Conservation (phyloP, 2,888 invertebrate genomes). For the Lucinisca nassula region DNA sequence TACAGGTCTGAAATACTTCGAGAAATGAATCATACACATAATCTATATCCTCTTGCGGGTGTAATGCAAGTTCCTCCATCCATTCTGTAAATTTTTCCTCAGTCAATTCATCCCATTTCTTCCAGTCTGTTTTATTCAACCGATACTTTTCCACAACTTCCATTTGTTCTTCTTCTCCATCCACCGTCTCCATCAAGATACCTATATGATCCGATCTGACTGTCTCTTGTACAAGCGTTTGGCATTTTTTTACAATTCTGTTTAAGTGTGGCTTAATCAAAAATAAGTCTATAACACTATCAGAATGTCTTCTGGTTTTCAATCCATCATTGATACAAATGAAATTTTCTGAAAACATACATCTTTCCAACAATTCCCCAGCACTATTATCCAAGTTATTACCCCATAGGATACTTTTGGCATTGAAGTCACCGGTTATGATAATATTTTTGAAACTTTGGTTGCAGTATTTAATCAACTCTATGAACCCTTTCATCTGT, state of each 20-base stretch:
- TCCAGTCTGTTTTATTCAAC: not conserved
- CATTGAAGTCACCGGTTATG: too few species aligned
- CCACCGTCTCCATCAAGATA: not conserved
- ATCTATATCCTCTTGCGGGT: not conserved
- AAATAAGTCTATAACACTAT: constrained; percentile 32
- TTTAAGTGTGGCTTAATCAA: not conserved
- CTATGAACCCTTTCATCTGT: too few species aligned
- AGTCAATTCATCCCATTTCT: not conserved
- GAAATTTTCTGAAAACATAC: not conserved
- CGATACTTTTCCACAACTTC: not conserved
- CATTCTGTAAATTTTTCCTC: not conserved
- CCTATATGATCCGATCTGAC: constrained; percentile 25
- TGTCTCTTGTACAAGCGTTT: constrained; percentile 21
- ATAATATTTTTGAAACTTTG: too few species aligned
- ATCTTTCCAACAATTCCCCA: constrained; percentile 13
- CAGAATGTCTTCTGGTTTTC: constrained; percentile 23
- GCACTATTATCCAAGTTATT: constrained; percentile 1
- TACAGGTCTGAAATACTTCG: not conserved
- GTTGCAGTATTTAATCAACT: too few species aligned
- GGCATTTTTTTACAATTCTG: not conserved
- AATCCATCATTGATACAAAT: not conserved
- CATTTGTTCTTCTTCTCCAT: not conserved
- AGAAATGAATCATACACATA: not conserved
- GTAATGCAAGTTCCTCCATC: not conserved
- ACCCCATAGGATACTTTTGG: too few species aligned